phyloP scores from a whole-genome alignment of 2,888 invertebrate genomes.

The Trichogramma evanescens region DNA sequence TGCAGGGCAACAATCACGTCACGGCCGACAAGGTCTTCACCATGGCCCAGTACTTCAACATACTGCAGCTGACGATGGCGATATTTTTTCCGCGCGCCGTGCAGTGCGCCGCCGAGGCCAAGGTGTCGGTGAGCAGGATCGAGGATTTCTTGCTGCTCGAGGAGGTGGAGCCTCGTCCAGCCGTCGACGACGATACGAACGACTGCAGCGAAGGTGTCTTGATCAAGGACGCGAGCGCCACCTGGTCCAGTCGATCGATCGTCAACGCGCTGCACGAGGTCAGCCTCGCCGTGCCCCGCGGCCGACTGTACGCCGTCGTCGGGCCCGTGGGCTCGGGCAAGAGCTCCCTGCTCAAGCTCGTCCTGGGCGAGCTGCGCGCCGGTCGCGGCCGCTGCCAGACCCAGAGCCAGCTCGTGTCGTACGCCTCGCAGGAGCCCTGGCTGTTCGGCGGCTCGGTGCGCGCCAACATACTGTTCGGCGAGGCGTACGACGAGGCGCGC shows the following conservation, averaged over 20 bases:
- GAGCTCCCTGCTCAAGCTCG: constrained; percentile 61
- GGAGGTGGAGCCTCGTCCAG: constrained; percentile 45
- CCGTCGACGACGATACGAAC: constrained; percentile 8
- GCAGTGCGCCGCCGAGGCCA: constrained; percentile 57
- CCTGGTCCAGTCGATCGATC: constrained; percentile 43
- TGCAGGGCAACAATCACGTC: constrained; percentile 50
- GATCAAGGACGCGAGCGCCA: constrained; percentile 48
- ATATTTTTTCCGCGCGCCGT: constrained; percentile 60
- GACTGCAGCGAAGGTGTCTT: constrained; percentile 37
- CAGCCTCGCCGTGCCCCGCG: constrained; percentile 53
- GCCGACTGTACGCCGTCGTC: constrained; percentile 69
- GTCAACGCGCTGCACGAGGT: constrained; percentile 45
- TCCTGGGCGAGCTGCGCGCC: constrained; percentile 66
- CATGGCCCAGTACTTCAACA: constrained; percentile 70
- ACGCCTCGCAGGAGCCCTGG: constrained; percentile 83
- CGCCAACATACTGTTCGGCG: constrained; percentile 80
- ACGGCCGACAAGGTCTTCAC: constrained; percentile 66
- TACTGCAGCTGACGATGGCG: constrained; percentile 62
- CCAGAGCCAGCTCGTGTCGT: constrained; percentile 60
- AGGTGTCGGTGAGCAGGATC: constrained; percentile 57
- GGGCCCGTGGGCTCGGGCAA: constrained; percentile 87
- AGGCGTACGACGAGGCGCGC: constrained; percentile 55
- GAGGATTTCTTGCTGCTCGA: constrained; percentile 56
- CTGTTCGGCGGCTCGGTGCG: constrained; percentile 68
- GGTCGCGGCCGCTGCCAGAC: constrained; percentile 56